Conservation (phyloP, 2,113 vertebrate genomes). For the Nesogale talazaci region DNA sequence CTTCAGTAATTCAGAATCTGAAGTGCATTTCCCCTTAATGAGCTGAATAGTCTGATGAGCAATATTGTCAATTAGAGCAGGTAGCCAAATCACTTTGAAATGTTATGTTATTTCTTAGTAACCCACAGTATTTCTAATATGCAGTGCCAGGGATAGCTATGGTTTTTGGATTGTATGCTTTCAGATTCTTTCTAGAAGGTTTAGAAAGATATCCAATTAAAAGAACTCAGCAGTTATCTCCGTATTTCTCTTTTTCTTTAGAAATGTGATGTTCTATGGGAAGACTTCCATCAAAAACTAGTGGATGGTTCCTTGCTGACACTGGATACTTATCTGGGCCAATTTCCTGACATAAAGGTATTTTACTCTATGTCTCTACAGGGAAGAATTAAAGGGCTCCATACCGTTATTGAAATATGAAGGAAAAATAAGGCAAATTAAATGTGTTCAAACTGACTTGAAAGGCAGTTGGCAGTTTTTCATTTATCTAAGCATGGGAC, state of each 20-base stretch:
- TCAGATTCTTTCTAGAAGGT: constrained; percentile 49
- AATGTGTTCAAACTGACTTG: constrained; percentile 35
- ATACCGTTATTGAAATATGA: constrained; percentile 16
- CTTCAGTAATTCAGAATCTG: constrained; percentile 4
- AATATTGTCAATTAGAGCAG: constrained; percentile 3
- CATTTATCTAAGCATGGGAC: constrained; percentile 48
- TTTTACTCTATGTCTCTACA: constrained; percentile 65
- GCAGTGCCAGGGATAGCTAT: not conserved
- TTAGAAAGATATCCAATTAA: constrained; percentile 59
- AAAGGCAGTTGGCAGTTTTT: constrained; percentile 48
- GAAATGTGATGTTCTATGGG: constrained; percentile 98
- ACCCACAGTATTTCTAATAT: not conserved
- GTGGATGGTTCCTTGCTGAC: constrained; percentile 96
- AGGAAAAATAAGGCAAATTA: not conserved
- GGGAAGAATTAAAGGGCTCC: constrained; percentile 46
- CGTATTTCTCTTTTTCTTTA: constrained; percentile 81
- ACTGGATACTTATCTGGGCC: constrained; percentile 94
- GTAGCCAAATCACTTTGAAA: not conserved
- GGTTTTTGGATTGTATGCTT: not conserved
- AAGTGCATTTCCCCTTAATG: not conserved
- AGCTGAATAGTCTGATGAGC: not conserved
- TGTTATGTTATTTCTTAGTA: constrained; percentile 16
- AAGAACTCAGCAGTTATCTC: not conserved
- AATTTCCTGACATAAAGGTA: constrained; percentile 99
- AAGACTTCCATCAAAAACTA: constrained; percentile 98